Base-by-base conservation (phyloP, 2,113 vertebrate genomes). In the Hypocryptadius cinnamomeus region DNA sequence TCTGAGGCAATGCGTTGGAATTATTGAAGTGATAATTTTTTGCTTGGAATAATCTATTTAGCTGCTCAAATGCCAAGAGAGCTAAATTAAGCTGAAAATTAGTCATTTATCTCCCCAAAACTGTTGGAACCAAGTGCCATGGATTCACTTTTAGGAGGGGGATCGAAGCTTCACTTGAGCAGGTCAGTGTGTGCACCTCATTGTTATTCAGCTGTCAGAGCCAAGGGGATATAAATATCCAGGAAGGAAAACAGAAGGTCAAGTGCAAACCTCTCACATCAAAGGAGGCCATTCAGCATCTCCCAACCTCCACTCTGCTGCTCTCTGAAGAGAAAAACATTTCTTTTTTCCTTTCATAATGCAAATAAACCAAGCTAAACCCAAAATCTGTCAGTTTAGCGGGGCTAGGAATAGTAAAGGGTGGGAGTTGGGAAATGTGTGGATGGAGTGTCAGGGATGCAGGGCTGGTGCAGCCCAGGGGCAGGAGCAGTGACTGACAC, bases 231-330 rank as follows among this genome's bases (percentile, higher is more conserved):
- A 69, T 79, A 91, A 94, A 87, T 91, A 85, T 17, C 71, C 60
- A 70, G 64, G 76, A 83, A 92, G 76, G 71, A 91, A 94, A 91
- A 51, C 1, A 85, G 79, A 73, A 94, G 85, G 94, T 94, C 74
- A 63, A 31, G 66, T 87, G 71, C 57, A 94, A 94, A 79, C 25
- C 63, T 79, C 87, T 89, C 48, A 2, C n/a, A 79, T 90, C 47
- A 73, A 66, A 90, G 57, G 84, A 74, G 59, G 31, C 70, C 31
- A 30, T n/a, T 35, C 37, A 47, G 78, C 81, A 61, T 61, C 83
- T 92, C 71, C 81, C 82, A 76, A 0, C 70, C 37, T 79, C 87
- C 85, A 4, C 69, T 87, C 40, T n/a, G 53, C 60, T 61, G 2
- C 45, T 24, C 54, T 79, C 79, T 4, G 9, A n/a, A 40, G 59